Base-by-base conservation (phyloP, 2,888 invertebrate species). In the Cerastoderma edule region DNA sequence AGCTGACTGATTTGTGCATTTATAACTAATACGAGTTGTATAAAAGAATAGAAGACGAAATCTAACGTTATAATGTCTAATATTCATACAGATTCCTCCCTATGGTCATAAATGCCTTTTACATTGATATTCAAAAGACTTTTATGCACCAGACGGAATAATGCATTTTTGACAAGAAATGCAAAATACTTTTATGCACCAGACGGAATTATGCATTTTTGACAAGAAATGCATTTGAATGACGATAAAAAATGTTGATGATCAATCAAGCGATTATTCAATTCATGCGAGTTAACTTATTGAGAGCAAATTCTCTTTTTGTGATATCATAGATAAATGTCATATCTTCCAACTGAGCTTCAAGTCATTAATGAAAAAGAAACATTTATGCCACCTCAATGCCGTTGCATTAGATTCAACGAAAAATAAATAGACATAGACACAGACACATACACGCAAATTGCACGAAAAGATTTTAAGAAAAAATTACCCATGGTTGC, bases 401-500 rank as follows among this genome's bases (percentile, higher is more conserved):
- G 16, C 39, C 8, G 39, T 13, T 16, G 16, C 39, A 39, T 13
- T 8, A 39, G 16, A 8, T 39, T 8, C 39, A 39, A 39, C 16
- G 8, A 39, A 8, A 39, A 16, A 39, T 39, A 16, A 53, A 27
- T 27, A 53, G 24, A 27, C 53, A 53, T n/a, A n/a, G 27, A 13
- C 53, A 56, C 32, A 56, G 3, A 56, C 5, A 30, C 28, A 46
- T 19, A 27, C 2, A 44, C 27, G 19, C 46, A 64, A 39, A 44
- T 46, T 44, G 46, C 46, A 44, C 39, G 46, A 44, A 46, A 19
- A 46, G 44, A 46, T 44, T 39, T 22, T 60, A 28, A 22, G 35
- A 33, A 50, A 19, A 46, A 50, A 30, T 33, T 50, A 66, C 66
- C 33, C 48, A 66, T 66, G 50, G 39, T 66, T n/a, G 13, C 39